Conservation (phyloP, 2,888 invertebrate genomes). For the Leptinotarsa tumamoca region DNA sequence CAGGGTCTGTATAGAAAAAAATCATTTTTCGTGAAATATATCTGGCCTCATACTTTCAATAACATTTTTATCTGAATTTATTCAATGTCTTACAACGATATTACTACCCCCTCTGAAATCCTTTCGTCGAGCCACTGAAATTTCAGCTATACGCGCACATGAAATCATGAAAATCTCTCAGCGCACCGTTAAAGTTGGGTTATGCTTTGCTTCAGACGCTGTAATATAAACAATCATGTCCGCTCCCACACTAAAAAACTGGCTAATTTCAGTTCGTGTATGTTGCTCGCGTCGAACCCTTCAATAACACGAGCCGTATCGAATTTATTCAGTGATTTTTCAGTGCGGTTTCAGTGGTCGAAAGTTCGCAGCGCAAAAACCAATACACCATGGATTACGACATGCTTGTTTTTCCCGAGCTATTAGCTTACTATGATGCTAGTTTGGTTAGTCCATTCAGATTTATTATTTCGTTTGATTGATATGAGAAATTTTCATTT, state of each 20-base stretch:
- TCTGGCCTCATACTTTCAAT: no score
- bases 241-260: conserved; percentile 59
- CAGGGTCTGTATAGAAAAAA: no score
- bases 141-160: conserved; percentile 51
- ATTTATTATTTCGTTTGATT: conserved; percentile 21
- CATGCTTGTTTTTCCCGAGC: conserved; percentile 74
- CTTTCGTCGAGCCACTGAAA: conserved; percentile 4
- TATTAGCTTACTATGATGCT: conserved; percentile 74
- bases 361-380: conserved; percentile 23
- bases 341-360: conserved; percentile 30
- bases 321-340: conserved; percentile 36
- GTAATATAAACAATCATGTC: conserved; percentile 66
- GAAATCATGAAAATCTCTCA: conserved; percentile 50
- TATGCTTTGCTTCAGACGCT: conserved; percentile 63
- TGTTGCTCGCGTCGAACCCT: conserved; percentile 42
- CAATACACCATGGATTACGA: conserved; percentile 73
- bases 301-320: conserved; percentile 28
- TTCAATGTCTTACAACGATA: neutral
- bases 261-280: conserved; percentile 59
- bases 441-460: conserved; percentile 56
- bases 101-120: neutral
- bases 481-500: neutral
- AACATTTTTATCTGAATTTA: no score
- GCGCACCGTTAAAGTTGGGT: conserved; percentile 55
- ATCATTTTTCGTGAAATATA: no score